These are phyloP conservation scores for Rhagoletis pomonella DNA, from an alignment of 1,140 invertebrate species.

Conservation along the genomic window DNA sequence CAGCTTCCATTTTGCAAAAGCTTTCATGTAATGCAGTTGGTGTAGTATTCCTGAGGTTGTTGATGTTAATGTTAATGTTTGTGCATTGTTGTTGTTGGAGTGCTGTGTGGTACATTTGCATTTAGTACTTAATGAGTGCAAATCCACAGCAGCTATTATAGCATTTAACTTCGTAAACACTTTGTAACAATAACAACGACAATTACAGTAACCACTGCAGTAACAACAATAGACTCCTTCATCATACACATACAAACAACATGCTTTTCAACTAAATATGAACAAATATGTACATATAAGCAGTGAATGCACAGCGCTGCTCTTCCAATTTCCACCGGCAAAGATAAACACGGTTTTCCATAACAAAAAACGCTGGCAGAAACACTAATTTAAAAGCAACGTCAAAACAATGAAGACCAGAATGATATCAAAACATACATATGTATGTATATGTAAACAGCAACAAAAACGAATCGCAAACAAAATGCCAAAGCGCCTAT, in stretches of 20 bases:
- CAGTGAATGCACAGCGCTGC: neutral
- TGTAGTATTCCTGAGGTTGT: neutral
- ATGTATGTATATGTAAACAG: neutral
- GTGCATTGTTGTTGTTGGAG: neutral
- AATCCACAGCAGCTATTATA: conserved; percentile 26
- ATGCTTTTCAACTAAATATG: neutral
- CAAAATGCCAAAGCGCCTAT: neutral
- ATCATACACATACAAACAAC: neutral
- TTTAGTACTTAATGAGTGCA: conserved; percentile 20
- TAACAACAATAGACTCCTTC: neutral
- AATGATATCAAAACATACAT: neutral
- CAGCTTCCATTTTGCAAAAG: no score
- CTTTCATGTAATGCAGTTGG: neutral
- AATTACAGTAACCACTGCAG: neutral
- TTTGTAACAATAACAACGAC: neutral
- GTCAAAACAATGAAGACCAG: neutral
- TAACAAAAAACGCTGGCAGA: neutral
- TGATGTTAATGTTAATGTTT: neutral
- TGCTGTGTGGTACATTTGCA: conserved; percentile 15
- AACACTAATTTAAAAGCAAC: neutral
- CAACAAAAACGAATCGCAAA: neutral
- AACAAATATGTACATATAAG: neutral
- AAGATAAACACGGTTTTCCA: neutral
- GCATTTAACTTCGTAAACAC: conserved; percentile 42
- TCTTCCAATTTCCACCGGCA: neutral